Base-by-base conservation (phyloP, 2,113 vertebrate genomes). In the Mystacornis crossleyi region DNA sequence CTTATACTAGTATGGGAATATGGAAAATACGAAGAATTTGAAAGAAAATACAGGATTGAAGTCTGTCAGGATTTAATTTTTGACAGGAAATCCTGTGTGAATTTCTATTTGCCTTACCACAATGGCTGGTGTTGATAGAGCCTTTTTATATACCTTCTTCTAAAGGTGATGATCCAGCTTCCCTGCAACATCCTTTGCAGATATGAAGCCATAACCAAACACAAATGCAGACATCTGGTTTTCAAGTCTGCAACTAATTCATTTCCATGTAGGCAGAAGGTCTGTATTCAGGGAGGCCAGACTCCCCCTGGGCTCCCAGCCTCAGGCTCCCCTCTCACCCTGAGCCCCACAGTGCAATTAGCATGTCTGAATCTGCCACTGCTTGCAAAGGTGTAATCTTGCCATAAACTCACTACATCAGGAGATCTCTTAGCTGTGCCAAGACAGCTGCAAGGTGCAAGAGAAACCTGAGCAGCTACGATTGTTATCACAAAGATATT, bases 391-490 rank as follows among this genome's bases (percentile, higher is more conserved):
- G 33, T 62, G n/a, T 55, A 64, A 40, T 94, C 69, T 74, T 51
- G 36, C 73, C 45, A 57, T 81, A 65, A 67, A 69, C 57, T 96
- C 62, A 34, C 36, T 69, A 18, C 28, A 57, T 40, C 60, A 86
- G 45, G 74, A 79, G 60, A 86, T 40, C 34, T 89, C 25, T 57
- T 26, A 51, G 28, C 58, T 81, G n/a, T 77, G 66, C 87, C 91
- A 85, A 75, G 82, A 61, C 54, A 91, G 64, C 62, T 95, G n/a
- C 74, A 94, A 97, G 55, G 34, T 77, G 66, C 81, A 91, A 62
- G 34, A 89, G 87, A 94, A 95, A 86, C 65, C 43, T 88, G 29
- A 91, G 45, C 21, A 75, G 70, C 17, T 84, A 69, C 4, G 70
- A 80, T 64, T 43, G 9, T 40, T 86, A 82, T 82, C 60, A 75